Conservation (phyloP, 1,140 invertebrate species). For the Euwallacea fornicatus region DNA sequence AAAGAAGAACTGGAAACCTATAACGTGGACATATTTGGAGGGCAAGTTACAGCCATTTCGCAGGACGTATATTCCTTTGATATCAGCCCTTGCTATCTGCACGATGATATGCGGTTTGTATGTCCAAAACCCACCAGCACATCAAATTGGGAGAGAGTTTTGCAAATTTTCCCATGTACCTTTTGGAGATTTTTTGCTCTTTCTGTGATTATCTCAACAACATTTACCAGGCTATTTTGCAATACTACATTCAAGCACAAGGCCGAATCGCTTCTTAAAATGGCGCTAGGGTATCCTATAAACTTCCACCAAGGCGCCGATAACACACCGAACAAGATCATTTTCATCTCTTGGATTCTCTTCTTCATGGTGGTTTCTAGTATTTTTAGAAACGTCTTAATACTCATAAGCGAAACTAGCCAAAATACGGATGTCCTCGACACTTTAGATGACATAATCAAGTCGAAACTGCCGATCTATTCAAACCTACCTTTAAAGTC, state of each 20-base stretch:
- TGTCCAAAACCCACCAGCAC: neutral
- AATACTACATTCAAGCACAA: neutral
- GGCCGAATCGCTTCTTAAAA: too few relatives aligned
- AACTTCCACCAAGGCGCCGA: too few relatives aligned
- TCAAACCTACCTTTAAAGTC: neutral
- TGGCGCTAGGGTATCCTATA: too few relatives aligned
- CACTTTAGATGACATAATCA: constrained; percentile 3
- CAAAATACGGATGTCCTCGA: neutral
- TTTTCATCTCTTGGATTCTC: neutral
- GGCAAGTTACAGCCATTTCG: constrained; percentile 1
- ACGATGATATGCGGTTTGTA: constrained; percentile 8
- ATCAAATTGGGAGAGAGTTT: constrained; percentile 5
- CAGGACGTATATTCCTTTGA: neutral
- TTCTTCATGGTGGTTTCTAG: constrained; percentile 10
- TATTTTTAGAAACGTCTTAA: constrained; percentile 6
- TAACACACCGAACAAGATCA: too few relatives aligned
- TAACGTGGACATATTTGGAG: constrained; percentile 12
- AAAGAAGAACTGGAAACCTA: neutral
- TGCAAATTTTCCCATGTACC: neutral
- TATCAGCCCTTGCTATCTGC: constrained; percentile 7
- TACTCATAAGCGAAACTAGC: neutral
- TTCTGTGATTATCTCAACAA: neutral
- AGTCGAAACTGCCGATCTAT: constrained; percentile 13
- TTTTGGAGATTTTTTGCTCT: constrained; percentile 3
- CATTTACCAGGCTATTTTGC: constrained; percentile 1